Base-by-base conservation (phyloP, 1,140 invertebrate species). In the Drosophila yakuba region DNA sequence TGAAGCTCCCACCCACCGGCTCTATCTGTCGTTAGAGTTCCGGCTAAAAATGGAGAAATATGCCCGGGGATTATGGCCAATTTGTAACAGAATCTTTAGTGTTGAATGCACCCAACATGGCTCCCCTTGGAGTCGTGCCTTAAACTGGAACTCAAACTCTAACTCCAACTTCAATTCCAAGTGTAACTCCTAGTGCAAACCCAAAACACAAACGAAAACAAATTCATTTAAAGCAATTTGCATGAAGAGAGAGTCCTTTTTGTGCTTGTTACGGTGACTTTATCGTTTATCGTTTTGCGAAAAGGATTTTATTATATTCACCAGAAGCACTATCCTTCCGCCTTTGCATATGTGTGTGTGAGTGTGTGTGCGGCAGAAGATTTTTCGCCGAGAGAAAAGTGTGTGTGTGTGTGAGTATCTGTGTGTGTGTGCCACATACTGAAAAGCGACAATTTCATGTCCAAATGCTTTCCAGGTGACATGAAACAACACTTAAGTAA, bases 391-490 rank as follows among this genome's bases (percentile, higher is more conserved):
- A 56, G 64, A 71, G 43, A 55, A 51, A 41, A 52, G 32, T 50
- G 32, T 48, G 20, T 71, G 20, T 71, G 14, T 54, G 17, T 72
- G 25, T 48, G 45, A n/a, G 23, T 64, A 36, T 45, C 23, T 51
- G 17, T 45, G 43, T 23, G 20, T 20, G 35, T 55, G 83, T 79
- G 83, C 43, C 79, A 77, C 57, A 89, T 77, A 69, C 74, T 80
- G 85, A 91, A 91, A 90, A 91, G 82, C 82, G 85, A 91, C 85
- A 91, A 90, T 90, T 91, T 90, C 79, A 91, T 91, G 90, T 91
- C 90, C 90, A 91, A 91, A 91, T 91, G 90, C 80, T 91, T 91
- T 91, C 86, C 90, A 91, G 90, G 90, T 91, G 90, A 91, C 90
- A 91, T 86, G 90, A 91, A 91, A 91, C 90, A 91, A 91, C 90